Percentiles rank a stretch among this genome's conserved stretches.
Evolutionary conservation across 2,797 vertebrate genomes (phyloP).

Genomic region (Mus caroli): DNA sequence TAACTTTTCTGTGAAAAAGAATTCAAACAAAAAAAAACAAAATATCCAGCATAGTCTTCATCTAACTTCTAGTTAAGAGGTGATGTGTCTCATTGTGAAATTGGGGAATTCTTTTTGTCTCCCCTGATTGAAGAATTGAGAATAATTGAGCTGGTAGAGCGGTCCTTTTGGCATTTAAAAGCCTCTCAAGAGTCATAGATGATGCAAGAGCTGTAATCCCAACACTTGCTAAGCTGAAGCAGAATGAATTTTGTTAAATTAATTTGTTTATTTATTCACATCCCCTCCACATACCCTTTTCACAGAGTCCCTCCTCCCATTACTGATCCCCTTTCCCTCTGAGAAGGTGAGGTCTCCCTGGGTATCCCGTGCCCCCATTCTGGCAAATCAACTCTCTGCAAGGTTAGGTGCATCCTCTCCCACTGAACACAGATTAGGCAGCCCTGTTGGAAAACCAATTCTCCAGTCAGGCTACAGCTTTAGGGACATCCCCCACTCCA

Average conservation of each 20-base stretch:
- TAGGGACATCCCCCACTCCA: background rate
- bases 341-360: background rate
- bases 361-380: rapidly evolving
- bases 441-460: background rate
- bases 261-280: background rate
- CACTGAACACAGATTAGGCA: background rate
- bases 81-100: background rate
- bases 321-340: background rate
- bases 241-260: background rate
- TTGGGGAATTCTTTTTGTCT: background rate
- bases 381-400: background rate
- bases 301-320: background rate
- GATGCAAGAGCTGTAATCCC: too few relatives aligned
- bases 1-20: background rate
- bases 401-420: background rate
- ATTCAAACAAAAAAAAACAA: background rate
- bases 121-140: background rate
- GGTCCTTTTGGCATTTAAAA: background rate
- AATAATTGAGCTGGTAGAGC: background rate
- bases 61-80: background rate
- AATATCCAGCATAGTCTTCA: background rate
- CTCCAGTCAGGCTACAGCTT: background rate
- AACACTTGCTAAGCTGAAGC: background rate
- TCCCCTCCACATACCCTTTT: background rate
- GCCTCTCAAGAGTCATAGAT: background rate